phyloP scores from a whole-genome alignment of 2,113 vertebrate species.

The Leptosomus discolor region DNA sequence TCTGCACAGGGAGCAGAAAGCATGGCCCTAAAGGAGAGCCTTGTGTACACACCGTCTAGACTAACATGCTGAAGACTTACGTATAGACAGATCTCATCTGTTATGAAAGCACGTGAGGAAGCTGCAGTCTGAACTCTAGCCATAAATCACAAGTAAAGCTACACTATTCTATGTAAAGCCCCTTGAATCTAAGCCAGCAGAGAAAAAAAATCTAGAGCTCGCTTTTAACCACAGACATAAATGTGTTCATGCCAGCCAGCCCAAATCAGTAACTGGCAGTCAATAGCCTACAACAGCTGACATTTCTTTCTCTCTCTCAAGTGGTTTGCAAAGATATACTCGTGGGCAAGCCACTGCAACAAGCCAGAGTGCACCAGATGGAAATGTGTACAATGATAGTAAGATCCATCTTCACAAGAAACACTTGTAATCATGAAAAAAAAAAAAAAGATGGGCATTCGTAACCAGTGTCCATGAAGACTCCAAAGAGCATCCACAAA shows the following conservation, averaged over 20 bases:
- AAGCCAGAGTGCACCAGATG: background rate
- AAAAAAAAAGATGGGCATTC: background rate
- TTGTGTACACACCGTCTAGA: fast-evolving
- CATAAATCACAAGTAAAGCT: background rate
- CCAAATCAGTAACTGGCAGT: conserved; percentile 7
- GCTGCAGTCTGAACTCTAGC: background rate
- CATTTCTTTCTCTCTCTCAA: background rate
- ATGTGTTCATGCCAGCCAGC: background rate
- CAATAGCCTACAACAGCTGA: background rate
- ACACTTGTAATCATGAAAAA: background rate
- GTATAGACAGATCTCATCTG: background rate
- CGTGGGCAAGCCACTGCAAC: background rate
- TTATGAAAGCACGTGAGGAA: background rate
- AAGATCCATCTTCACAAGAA: background rate
- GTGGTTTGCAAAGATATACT: background rate
- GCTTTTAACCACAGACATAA: background rate
- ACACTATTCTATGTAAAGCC: background rate
- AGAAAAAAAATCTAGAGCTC: conserved; percentile 1
- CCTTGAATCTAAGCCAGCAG: background rate
- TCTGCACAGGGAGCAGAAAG: background rate
- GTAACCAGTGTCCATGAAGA: background rate
- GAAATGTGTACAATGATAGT: fast-evolving
- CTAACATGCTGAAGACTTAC: fast-evolving
- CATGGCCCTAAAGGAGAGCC: background rate
- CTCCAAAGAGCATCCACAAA: background rate